Base-by-base conservation (phyloP, 2,888 invertebrate species). In the Hylaea fasciaria region DNA sequence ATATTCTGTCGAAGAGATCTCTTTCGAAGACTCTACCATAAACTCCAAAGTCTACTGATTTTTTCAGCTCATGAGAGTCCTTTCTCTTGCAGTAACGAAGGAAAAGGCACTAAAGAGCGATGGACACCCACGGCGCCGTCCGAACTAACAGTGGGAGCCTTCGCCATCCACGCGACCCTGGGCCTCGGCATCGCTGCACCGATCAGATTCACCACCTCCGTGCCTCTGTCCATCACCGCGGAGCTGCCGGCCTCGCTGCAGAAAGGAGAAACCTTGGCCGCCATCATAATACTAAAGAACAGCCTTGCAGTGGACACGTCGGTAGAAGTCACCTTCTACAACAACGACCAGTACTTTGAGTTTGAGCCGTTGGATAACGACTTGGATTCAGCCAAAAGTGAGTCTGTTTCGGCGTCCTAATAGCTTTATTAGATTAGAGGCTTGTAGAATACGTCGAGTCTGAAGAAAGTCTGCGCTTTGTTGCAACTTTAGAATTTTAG, bases 221-320 rank as follows among this genome's bases (percentile, higher is more conserved):
- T 85, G 89, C 94, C 87, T 95, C 97, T 99, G 82, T 96, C 97
- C 69, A 94, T 98, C 44, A 95, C 95, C 9, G 93, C 98, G 9
- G 97, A 98, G 79, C 87, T 99, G 49, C 99, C 99, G 0, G 96
- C 97, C 73, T 95, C 96, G 0, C 95, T 99, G 12, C 96, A 97
- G 72, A 94, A 95, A 65, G 98, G 98, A 22, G 99, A 99, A 92
- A 95, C 96, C 9, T 94, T 99, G 55, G 96, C 97, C 0, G 94
- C 98, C 53, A 96, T 98, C 47, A 95, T 97, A 11, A 95, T 97
- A 1, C 94, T 99, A 9, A 97, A 96, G 85, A 99, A 98, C 85
- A 97, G 98, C 74, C 93, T 97, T 87, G 94, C 95, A 12, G 94
- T 95, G 62, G 95, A 97, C 66, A 92, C 96, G 0, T 93, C 93